Evolutionary conservation across 2,888 invertebrate species (phyloP).

Genomic region (Harpagoxenus sublaevis): DNA sequence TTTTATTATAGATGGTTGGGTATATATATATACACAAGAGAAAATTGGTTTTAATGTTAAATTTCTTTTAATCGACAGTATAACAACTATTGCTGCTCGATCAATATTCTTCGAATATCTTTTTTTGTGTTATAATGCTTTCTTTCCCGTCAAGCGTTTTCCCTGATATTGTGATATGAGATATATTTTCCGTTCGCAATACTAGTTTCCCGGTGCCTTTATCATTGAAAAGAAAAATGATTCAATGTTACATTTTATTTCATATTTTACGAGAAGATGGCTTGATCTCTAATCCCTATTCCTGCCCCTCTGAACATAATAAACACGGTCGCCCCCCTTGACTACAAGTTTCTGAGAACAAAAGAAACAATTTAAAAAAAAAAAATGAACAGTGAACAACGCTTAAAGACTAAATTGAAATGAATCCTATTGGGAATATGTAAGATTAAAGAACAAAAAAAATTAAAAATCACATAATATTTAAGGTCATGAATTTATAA

Average conservation of each 20-base stretch:
- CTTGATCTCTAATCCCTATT: constrained; percentile 69
- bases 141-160: constrained; percentile 27
- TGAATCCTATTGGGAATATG: constrained; percentile 62
- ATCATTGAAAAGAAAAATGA: constrained; percentile 56
- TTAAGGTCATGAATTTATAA: constrained; percentile 84
- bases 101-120: background rate
- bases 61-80: constrained; percentile 24
- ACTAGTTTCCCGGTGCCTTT: constrained; percentile 55
- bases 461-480: constrained; percentile 77
- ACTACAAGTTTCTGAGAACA: constrained; percentile 84
- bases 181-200: constrained; percentile 41
- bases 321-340: constrained; percentile 81
- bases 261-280: constrained; percentile 56
- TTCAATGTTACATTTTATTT: constrained; percentile 58
- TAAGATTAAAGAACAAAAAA: constrained; percentile 62
- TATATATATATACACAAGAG: background rate
- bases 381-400: constrained; percentile 53
- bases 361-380: constrained; percentile 60
- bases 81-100: background rate
- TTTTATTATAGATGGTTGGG: background rate
- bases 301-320: constrained; percentile 64
- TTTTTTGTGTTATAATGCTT: constrained; percentile 16
- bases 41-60: background rate
- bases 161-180: constrained; percentile 5
- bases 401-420: constrained; percentile 63